Base-by-base conservation (phyloP, 2,888 invertebrate species). In the Hylaea fasciaria region DNA sequence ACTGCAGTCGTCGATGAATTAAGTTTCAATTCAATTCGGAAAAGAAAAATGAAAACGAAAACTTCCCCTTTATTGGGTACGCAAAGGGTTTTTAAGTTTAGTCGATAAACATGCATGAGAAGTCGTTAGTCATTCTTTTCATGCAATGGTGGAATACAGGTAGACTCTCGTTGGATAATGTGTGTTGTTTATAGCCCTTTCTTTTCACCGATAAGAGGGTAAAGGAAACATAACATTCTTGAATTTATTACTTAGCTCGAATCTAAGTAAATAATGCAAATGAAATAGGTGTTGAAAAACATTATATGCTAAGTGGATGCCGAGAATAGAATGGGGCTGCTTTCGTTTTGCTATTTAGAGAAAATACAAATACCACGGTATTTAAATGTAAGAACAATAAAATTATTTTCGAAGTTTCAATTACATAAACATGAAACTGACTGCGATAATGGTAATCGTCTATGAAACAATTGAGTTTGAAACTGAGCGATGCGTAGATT, bases 61-160 rank as follows among this genome's bases (percentile, higher is more conserved):
- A 73, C 72, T 79, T 83, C 85, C 88, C 88, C 87, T 81, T 83
- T 73, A 73, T 71, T 64, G 68, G 49, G 54, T 75, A 68, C 71
- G 74, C 77, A 83, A 87, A 84, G 85, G 88, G 85, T 83, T 78
- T 80, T 84, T 78, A 76, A 82, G 91, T 91, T 91, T 87, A 84
- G 77, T 91, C 91, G 88, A 91, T 91, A 91, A 69, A 71, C 77
- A 78, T 81, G 79, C 78, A 72, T 74, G 74, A 74, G 68, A 73
- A 73, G 68, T 69, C 67, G 67, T 69, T 72, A 70, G 58, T 70
- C 70, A 70, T 66, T 66, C 63, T 61, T 65, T 66, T 65, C 67
- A 64, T 63, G 67, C 54, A 64, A 59, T 55, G 62, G 62, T 51
- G 55, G 50, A 62, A 57, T 65, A 66, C 49, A 50, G 51, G 57